Conservation (phyloP, 2,888 invertebrate species). For the Cerastoderma edule region DNA sequence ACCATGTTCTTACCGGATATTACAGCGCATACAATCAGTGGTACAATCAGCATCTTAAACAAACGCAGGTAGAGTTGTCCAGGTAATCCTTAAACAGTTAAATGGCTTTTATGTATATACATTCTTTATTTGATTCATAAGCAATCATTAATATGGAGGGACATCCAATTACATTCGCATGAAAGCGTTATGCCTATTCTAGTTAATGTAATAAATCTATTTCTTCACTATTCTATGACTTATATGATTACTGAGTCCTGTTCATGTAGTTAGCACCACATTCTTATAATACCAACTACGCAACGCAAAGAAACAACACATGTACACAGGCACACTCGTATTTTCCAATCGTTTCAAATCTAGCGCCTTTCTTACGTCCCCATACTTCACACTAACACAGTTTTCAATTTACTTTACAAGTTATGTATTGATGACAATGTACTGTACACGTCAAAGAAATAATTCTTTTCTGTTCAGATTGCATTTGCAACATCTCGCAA, state of each 20-base stretch:
- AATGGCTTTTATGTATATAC: background rate
- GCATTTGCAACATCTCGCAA: background rate
- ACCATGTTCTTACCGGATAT: conserved; percentile 65
- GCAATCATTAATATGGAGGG: background rate
- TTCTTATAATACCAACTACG: too few relatives aligned
- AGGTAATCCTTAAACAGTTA: conserved; percentile 68
- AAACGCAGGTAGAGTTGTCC: conserved; percentile 76
- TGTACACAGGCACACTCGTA: too few relatives aligned
- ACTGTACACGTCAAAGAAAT: background rate
- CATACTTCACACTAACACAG: too few relatives aligned
- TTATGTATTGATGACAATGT: background rate
- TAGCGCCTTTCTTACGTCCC: too few relatives aligned
- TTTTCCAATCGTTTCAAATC: too few relatives aligned
- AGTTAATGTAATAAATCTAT: background rate
- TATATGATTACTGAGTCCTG: background rate
- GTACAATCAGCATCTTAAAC: conserved; percentile 74
- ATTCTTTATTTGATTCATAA: background rate
- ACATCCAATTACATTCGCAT: background rate
- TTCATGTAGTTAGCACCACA: background rate
- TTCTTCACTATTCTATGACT: background rate
- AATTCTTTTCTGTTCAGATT: background rate
- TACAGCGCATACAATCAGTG: conserved; percentile 72
- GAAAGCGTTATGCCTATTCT: background rate
- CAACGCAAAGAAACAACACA: too few relatives aligned
- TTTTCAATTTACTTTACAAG: too few relatives aligned